Percentiles rank a stretch among this genome's conserved stretches.
These are phyloP conservation scores for Podargus strigoides DNA, from an alignment of 2,797 vertebrate species.

Conservation along the genomic window DNA sequence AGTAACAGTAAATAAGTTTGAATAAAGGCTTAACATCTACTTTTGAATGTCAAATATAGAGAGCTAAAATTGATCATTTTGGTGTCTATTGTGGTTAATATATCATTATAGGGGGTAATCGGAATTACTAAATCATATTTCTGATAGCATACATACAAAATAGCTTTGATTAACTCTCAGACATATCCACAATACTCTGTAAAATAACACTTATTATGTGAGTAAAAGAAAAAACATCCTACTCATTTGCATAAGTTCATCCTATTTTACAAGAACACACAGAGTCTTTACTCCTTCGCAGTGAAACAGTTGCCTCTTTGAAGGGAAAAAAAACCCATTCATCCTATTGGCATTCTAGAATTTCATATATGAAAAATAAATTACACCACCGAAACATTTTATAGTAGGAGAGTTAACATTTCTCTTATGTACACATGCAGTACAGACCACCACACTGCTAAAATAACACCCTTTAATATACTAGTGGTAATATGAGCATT, in stretches of 20 bases:
- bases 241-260: not conserved
- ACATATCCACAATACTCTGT: not conserved
- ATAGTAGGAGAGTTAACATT: not conserved
- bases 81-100: not conserved
- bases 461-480: not conserved
- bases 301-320: not conserved
- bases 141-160: not conserved
- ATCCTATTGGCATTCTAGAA: not conserved
- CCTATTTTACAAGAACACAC: not conserved
- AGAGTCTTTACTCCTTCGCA: not conserved
- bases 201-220: not conserved
- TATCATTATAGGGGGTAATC: not conserved
- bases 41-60: not conserved
- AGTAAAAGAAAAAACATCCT: not conserved
- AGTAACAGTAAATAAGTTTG: not conserved
- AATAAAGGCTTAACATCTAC: not conserved
- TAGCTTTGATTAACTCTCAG: not conserved
- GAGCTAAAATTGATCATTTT: not conserved
- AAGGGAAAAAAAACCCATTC: not conserved
- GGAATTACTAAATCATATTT: not conserved
- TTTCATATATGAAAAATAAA: not conserved
- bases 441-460: not conserved
- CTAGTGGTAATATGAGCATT: not conserved
- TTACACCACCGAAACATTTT: not conserved
- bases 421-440: not conserved